Percentiles rank a stretch among this genome's conserved stretches.
phyloP scores from a whole-genome alignment of 2,113 vertebrate genomes.

The Fregetta grallaria region DNA sequence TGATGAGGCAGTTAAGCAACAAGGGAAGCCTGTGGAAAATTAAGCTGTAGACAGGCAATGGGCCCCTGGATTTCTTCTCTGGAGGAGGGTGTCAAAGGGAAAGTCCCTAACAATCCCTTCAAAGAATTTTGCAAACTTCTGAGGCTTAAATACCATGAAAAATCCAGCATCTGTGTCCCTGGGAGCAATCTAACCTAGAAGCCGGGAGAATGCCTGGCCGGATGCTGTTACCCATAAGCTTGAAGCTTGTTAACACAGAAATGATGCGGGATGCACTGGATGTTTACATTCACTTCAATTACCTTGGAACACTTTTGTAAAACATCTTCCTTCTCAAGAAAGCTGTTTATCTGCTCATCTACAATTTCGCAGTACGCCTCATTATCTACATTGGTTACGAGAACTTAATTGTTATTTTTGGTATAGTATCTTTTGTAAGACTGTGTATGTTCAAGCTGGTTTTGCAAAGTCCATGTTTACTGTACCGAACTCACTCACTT shows the following conservation, averaged over 20 bases:
- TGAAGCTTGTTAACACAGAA: neutral
- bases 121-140: neutral
- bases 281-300: neutral
- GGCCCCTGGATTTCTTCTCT: neutral
- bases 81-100: neutral
- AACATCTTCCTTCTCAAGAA: neutral
- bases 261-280: neutral
- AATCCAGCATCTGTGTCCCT: neutral
- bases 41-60: neutral
- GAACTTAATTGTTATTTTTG: slow-evolving; percentile 34
- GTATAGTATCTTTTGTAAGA: neutral
- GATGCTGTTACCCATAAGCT: neutral
- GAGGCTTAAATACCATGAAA: neutral
- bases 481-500: neutral
- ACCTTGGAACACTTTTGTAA: neutral
- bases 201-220: neutral
- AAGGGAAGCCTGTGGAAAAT: neutral
- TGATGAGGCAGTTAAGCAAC: neutral
- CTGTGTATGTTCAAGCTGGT: neutral
- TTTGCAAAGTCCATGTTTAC: neutral
- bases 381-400: neutral
- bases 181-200: neutral
- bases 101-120: neutral
- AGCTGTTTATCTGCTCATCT: neutral
- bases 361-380: neutral